Base-by-base conservation (phyloP, 2,888 invertebrate genomes). In the Cheilosia scutellata region DNA sequence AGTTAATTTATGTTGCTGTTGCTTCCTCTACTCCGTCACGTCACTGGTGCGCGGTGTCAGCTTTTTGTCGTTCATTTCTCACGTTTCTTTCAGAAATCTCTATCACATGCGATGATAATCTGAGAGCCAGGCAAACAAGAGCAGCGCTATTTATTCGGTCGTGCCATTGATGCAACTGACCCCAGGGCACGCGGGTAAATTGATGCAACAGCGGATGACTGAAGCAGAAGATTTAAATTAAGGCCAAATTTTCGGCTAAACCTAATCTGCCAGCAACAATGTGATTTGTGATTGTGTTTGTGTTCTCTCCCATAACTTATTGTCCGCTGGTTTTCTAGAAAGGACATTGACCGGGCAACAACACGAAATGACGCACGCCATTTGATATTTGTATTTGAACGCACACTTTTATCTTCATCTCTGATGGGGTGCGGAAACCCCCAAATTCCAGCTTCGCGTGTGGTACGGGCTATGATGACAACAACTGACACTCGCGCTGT, bases 21-120 rank as follows among this genome's bases (percentile, higher is more conserved):
- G 25, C 47, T n/a, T n/a, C n/a, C n/a, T n/a, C n/a, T n/a, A n/a
- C n/a, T n/a, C n/a, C n/a, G n/a, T n/a, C n/a, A n/a, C n/a, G n/a
- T n/a, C n/a, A n/a, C n/a, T n/a, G n/a, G n/a, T n/a, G n/a, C n/a
- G n/a, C n/a, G n/a, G 44, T 37, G 63, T 51, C 49, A 65, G 33
- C 33, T 37, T 33, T 27, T 49, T 31, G 29, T 63, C 31, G 20
- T 47, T 55, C 11, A 5, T 37, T 74, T 74, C 63, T 74, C 74
- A 74, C 63, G 74, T 74, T 74, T 63, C 63, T 44, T 65, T 53
- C 55, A 11, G 74, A 47, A 74, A 74, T 55, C 63, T 40, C 20
- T 42, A 51, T 51, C 51, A 31, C 62, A 72, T 7, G 47, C 11
- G 27, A 13, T 31, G 27, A 13, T 31, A 37, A 13, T 31, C 42